These are phyloP conservation scores for Oncorhynchus nerka DNA, from an alignment of 2,113 vertebrate genomes.

Conservation along the genomic window DNA sequence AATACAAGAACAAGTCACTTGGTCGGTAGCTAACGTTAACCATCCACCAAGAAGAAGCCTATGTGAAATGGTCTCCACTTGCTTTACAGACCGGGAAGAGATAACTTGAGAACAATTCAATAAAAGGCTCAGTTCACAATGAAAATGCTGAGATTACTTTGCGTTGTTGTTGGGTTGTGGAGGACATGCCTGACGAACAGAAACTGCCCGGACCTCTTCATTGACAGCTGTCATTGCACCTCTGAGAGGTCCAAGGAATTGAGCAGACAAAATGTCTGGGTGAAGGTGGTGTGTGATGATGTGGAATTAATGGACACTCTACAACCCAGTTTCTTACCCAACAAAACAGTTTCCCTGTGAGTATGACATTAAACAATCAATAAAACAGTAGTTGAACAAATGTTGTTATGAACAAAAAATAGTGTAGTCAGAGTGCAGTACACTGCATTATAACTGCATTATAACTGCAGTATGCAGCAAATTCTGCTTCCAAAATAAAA, in stretches of 20 bases:
- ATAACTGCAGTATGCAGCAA: no score
- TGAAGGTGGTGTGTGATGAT: slow-evolving; percentile 82
- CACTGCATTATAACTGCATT: no score
- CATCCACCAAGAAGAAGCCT: neutral
- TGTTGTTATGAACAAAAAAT: neutral
- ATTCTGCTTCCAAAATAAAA: no score
- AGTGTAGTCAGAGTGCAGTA: no score
- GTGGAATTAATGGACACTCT: slow-evolving; percentile 85
- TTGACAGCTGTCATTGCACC: slow-evolving; percentile 85
- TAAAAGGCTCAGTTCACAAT: slow-evolving; percentile 40
- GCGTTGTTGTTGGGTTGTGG: slow-evolving; percentile 59
- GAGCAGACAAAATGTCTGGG: slow-evolving; percentile 73
- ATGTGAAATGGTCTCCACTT: slow-evolving; percentile 57
- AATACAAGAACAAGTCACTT: neutral
- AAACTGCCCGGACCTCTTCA: slow-evolving; percentile 83
- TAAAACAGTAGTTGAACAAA: neutral
- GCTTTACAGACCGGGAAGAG: slow-evolving; percentile 49
- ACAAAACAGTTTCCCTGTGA: slow-evolving; percentile 85
- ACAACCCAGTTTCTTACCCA: slow-evolving; percentile 80
- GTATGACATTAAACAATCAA: slow-evolving; percentile 54
- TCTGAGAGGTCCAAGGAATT: slow-evolving; percentile 81
- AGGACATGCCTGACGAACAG: slow-evolving; percentile 66
- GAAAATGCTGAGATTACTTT: slow-evolving; percentile 58
- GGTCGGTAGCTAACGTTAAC: neutral
- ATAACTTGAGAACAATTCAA: slow-evolving; percentile 41